A percentile compares a stretch with the other conserved stretches of the same genome.
phyloP scores from a whole-genome alignment of 2,888 invertebrate genomes.

The Xestia rhomboidea region DNA sequence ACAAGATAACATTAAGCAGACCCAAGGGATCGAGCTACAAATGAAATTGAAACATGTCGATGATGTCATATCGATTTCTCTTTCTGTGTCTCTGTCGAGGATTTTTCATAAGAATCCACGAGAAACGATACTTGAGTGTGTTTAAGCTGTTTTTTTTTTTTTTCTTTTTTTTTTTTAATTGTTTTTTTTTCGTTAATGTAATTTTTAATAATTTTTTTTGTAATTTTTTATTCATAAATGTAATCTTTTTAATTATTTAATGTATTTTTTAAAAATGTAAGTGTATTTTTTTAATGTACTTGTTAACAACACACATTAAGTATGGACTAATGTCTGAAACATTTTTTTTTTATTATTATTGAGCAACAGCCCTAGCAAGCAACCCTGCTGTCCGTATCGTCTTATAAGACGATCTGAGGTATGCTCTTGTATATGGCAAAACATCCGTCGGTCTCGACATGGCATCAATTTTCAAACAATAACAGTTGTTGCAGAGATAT shows the following conservation, averaged over 20 bases:
- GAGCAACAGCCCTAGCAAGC: background rate
- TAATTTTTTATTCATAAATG: too few species aligned
- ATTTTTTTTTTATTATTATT: too few species aligned
- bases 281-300: too few species aligned
- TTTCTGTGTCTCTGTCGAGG: background rate
- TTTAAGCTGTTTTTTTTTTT: too few species aligned
- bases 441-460: background rate
- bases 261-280: too few species aligned
- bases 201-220: too few species aligned
- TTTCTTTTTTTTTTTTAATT: too few species aligned
- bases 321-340: too few species aligned
- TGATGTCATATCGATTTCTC: background rate
- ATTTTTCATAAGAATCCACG: background rate
- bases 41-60: background rate
- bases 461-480: background rate
- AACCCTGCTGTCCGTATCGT: background rate
- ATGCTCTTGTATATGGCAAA: background rate
- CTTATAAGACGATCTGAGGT: background rate
- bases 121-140: background rate
- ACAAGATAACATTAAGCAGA: background rate
- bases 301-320: too few species aligned
- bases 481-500: background rate
- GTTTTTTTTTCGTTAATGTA: too few species aligned
- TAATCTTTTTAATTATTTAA: too few species aligned
- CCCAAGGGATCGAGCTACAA: background rate